Percentiles rank a stretch among this genome's conserved stretches.
Conservation (phyloP, 1,140 invertebrate species). For the Drosophila littoralis region DNA sequence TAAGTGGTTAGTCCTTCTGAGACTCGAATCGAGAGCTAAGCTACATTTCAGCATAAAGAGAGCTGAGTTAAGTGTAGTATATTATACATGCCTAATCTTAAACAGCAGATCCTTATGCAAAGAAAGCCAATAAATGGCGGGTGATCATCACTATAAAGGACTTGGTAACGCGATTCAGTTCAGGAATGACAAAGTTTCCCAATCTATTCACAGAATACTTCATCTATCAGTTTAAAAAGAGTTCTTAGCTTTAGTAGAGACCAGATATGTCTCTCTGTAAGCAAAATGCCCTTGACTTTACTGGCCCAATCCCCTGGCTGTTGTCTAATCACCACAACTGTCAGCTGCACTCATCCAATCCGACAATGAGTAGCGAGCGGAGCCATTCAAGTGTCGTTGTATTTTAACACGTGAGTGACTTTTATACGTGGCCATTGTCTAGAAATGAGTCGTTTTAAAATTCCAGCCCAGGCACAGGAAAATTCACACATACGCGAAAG, state of each 20-base stretch:
- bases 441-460: slow-evolving; percentile 49
- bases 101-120: too few relatives aligned
- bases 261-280: background rate
- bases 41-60: too few relatives aligned
- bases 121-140: too few relatives aligned
- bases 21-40: too few relatives aligned
- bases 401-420: slow-evolving; percentile 76
- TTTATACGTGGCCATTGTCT: slow-evolving; percentile 54
- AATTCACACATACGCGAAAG: slow-evolving; percentile 62
- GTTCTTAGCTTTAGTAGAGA: background rate
- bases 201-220: too few relatives aligned
- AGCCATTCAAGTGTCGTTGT: slow-evolving; percentile 57
- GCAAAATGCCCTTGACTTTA: slow-evolving; percentile 10
- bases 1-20: background rate
- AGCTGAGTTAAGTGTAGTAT: too few relatives aligned
- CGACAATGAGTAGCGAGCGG: slow-evolving; percentile 39
- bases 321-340: slow-evolving; percentile 39
- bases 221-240: background rate
- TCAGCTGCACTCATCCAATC: slow-evolving; percentile 21
- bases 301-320: slow-evolving; percentile 6
- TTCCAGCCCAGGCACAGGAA: slow-evolving; percentile 55
- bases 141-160: too few relatives aligned
- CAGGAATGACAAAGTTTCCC: too few relatives aligned
- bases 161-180: too few relatives aligned
- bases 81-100: too few relatives aligned